Evolutionary conservation across 2,888 invertebrate species (phyloP), one percentile per base, ranked within the genome.

Genomic region (Pachymerium ferrugineum): DNA sequence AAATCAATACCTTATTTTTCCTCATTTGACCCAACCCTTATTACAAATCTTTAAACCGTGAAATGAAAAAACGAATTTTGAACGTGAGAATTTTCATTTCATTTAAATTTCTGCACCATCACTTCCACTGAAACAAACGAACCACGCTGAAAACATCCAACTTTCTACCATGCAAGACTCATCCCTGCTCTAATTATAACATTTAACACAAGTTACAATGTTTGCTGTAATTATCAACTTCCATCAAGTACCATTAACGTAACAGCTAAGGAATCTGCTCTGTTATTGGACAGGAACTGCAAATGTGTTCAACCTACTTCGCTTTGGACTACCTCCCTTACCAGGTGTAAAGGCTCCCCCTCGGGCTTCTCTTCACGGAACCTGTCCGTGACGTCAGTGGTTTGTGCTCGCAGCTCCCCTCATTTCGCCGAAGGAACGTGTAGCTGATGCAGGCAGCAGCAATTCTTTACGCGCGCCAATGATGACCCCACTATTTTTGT

Each of bases 261-360:
- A n/a, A 28, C 62, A 22, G 10, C 1, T 14, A n/a, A 28, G 16
- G 28, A 62, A 28, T 25, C 62, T 62, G 12, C 25, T 5, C 62
- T 25, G 25, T 62, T 28, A 62, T 62, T 62, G 62, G 62, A 62
- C 62, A 28, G 28, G 25, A 62, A 25, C 10, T 62, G 28, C 28
- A 62, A 62, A 62, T 62, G n/a, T n/a, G 62, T 62, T 62, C 62
- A 62, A 62, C 62, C 62, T 62, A 62, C 62, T 62, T 62, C 62
- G 62, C 62, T 62, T 25, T 62, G 62, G 62, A 62, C 62, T 25
- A 62, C 25, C 62, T 62, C 62, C 62, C 62, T 62, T 62, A 62
- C 28, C 62, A 62, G 28, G 62, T 62, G 62, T 62, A 62, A 62
- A 62, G 62, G 62, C 62, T 28, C 16, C 62, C 62, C 62, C 62